A percentile compares a stretch with the other conserved stretches of the same genome.
Conservation (phyloP, 2,113 vertebrate genomes). For the Heloderma charlesbogerti region DNA sequence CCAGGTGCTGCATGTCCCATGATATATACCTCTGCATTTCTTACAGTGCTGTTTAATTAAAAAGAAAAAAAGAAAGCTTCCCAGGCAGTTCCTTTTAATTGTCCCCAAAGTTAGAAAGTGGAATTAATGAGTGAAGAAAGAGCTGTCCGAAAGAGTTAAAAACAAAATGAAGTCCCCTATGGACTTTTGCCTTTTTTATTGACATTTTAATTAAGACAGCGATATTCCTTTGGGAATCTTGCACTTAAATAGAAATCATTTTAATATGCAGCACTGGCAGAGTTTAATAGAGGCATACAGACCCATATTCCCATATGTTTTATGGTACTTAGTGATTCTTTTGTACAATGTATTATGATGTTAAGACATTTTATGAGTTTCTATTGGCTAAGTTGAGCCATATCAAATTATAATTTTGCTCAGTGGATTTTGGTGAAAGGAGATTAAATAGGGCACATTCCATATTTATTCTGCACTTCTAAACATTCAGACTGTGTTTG, state of each 20-base stretch:
- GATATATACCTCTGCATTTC: not conserved
- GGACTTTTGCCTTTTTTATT: constrained; percentile 76
- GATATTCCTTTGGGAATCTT: constrained; percentile 78
- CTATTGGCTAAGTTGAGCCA: constrained; percentile 78
- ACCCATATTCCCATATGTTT: constrained; percentile 79
- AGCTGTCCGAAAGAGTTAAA: constrained; percentile 71
- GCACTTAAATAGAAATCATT: constrained; percentile 82
- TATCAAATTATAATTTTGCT: constrained; percentile 83
- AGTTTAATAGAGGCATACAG: constrained; percentile 77
- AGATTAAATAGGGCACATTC: constrained; percentile 77
- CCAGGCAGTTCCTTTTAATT: constrained; percentile 65
- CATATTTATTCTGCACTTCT: constrained; percentile 59
- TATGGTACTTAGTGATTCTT: constrained; percentile 78
- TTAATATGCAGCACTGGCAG: constrained; percentile 78
- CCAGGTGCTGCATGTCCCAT: not conserved
- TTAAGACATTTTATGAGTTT: constrained; percentile 79
- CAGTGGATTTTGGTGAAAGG: constrained; percentile 80
- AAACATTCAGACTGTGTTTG: constrained; percentile 67
- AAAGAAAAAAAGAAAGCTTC: constrained; percentile 64
- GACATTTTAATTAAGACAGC: constrained; percentile 83
- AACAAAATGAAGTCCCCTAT: constrained; percentile 71
- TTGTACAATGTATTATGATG: constrained; percentile 78
- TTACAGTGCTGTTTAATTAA: constrained; percentile 62
- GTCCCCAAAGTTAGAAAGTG: constrained; percentile 53
- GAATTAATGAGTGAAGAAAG: constrained; percentile 67